Percentiles rank a stretch among this genome's conserved stretches.
Conservation (phyloP, 2,888 invertebrate genomes). For the Orgyia antiqua region DNA sequence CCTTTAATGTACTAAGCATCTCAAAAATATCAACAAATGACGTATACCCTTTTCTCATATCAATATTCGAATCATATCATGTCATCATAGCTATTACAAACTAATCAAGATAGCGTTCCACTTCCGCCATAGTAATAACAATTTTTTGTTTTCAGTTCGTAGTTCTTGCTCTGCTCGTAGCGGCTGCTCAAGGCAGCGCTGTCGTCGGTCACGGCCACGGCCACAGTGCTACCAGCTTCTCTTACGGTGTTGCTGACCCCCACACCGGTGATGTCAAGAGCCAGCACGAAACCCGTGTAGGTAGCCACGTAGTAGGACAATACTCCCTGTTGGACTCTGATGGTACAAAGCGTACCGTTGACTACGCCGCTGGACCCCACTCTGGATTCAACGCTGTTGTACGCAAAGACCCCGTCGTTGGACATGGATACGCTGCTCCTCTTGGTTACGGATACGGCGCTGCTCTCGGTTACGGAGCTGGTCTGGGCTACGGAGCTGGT, state of each 20-base stretch:
- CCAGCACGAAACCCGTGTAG: slow-evolving; percentile 81
- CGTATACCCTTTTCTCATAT: too few species aligned
- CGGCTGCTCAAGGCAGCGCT: slow-evolving; percentile 60
- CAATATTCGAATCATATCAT: too few species aligned
- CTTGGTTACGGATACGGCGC: slow-evolving; percentile 23
- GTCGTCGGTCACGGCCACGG: slow-evolving; percentile 44
- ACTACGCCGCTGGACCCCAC: slow-evolving; percentile 14
- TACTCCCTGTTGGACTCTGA: slow-evolving; percentile 76
- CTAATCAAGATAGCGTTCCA: too few species aligned
- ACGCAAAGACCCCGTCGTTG: slow-evolving; percentile 10
- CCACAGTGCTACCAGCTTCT: slow-evolving; percentile 67
- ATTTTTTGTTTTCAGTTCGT: slow-evolving; percentile 58
- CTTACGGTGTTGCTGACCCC: slow-evolving; percentile 67
- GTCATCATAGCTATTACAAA: too few species aligned
- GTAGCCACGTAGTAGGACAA: slow-evolving; percentile 77
- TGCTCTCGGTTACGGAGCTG: slow-evolving; percentile 15
- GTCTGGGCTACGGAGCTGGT: slow-evolving; percentile 19
- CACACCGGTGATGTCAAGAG: slow-evolving; percentile 72
- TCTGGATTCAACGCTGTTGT: slow-evolving; percentile 70
- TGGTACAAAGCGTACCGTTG: slow-evolving; percentile 80
- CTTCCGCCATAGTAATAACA: too few species aligned
- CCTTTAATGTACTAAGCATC: too few species aligned
- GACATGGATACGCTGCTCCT: slow-evolving; percentile 2
- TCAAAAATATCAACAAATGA: too few species aligned
- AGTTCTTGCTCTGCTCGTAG: slow-evolving; percentile 63